Conservation (phyloP, 1,140 invertebrate genomes). For the Sitophilus oryzae region DNA sequence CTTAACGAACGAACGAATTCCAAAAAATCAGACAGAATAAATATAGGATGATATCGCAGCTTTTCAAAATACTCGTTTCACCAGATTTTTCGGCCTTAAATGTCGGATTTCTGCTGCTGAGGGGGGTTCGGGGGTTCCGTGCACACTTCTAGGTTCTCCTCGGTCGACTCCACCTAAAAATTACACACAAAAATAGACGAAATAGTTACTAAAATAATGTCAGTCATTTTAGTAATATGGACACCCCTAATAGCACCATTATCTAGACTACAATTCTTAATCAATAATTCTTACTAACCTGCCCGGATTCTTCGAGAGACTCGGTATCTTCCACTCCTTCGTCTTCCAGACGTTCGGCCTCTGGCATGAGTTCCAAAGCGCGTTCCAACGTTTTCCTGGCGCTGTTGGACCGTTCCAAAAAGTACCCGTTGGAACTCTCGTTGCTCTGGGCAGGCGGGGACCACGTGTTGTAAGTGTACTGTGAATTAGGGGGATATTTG, state of each 20-base stretch:
- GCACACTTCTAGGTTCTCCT: neutral
- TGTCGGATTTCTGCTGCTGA: slow-evolving; percentile 5
- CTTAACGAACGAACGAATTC: neutral
- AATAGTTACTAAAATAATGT: slow-evolving; percentile 24
- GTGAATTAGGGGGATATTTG: slow-evolving; percentile 41
- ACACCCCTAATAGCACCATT: slow-evolving; percentile 17
- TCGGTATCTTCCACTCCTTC: slow-evolving; percentile 39
- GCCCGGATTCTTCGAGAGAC: slow-evolving; percentile 35
- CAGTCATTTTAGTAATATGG: slow-evolving; percentile 23
- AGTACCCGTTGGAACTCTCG: slow-evolving; percentile 92
- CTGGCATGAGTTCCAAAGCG: slow-evolving; percentile 75
- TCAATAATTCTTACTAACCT: slow-evolving; percentile 21
- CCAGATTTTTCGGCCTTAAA: neutral
- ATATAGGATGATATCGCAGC: neutral
- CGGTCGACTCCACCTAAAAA: neutral
- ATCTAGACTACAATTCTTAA: too few relatives aligned
- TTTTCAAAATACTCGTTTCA: neutral
- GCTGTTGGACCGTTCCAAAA: slow-evolving; percentile 88
- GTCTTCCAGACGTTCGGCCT: slow-evolving; percentile 55
- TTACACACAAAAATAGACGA: neutral
- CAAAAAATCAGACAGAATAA: neutral
- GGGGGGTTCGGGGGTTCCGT: neutral
- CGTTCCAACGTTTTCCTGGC: slow-evolving; percentile 83
- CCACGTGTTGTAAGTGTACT: slow-evolving; percentile 88
- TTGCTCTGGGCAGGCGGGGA: slow-evolving; percentile 89